A percentile compares a stretch with the other conserved stretches of the same genome.
Evolutionary conservation across 2,888 invertebrate genomes (phyloP).

Genomic region (Ctenicera cuprea): DNA sequence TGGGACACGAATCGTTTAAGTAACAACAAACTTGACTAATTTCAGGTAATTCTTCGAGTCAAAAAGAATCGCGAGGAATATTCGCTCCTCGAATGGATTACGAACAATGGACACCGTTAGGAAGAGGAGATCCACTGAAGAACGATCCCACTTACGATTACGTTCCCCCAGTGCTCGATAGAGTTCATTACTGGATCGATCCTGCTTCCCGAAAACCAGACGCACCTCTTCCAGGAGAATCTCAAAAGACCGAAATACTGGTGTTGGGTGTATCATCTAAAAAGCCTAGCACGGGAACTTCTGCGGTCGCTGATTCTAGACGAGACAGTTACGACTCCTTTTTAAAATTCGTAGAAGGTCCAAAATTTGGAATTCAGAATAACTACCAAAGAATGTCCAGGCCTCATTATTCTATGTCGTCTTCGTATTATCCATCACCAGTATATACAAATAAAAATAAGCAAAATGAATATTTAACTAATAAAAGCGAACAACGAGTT

Average conservation of each 20-base stretch:
- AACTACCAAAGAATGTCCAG: conserved; percentile 67
- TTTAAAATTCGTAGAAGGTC: conserved; percentile 73
- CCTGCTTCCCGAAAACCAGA: conserved; percentile 77
- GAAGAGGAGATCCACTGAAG: conserved; percentile 87
- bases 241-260: conserved; percentile 80
- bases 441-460: conserved; percentile 67
- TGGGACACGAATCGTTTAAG: background rate
- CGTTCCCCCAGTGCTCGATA: conserved; percentile 86
- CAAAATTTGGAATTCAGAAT: conserved; percentile 69
- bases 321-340: conserved; percentile 71
- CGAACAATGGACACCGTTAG: conserved; percentile 90
- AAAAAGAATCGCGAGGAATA: conserved; percentile 69
- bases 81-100: conserved; percentile 88
- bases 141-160: conserved; percentile 92
- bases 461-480: conserved; percentile 56
- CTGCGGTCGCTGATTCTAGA: conserved; percentile 65
- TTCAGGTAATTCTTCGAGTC: conserved; percentile 58
- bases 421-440: conserved; percentile 56
- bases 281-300: conserved; percentile 76
- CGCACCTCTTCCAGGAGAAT: conserved; percentile 72
- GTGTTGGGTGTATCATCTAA: conserved; percentile 82
- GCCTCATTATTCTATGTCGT: conserved; percentile 67
- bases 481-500: conserved; percentile 74
- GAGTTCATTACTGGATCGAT: conserved; percentile 88
- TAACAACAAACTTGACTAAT: conserved; percentile 27